phyloP scores from a whole-genome alignment of 2,797 vertebrate species.

The Gymnoscopelus braueri region DNA sequence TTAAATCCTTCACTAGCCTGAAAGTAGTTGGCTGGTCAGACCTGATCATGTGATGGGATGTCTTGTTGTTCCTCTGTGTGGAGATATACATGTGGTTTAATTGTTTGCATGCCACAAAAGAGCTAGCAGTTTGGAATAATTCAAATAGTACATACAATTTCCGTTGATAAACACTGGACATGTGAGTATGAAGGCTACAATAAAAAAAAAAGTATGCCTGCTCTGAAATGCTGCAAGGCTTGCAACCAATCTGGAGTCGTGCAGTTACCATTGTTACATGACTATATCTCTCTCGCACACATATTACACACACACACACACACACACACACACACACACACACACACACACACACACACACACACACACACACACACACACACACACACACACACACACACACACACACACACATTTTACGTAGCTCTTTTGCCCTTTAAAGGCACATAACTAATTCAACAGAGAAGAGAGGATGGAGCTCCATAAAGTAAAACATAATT shows the following conservation, averaged over 20 bases:
- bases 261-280: too few species aligned
- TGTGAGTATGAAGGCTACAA: conserved; percentile 10
- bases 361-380: neutral
- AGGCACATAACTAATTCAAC: neutral
- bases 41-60: conserved; percentile 74
- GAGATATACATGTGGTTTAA: conserved; percentile 63
- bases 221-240: neutral
- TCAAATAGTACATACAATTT: conserved; percentile 14
- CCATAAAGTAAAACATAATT: neutral
- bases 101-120: conserved; percentile 33
- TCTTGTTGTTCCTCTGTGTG: conserved; percentile 64
- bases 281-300: neutral
- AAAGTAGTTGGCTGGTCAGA: conserved; percentile 83
- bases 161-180: conserved; percentile 30
- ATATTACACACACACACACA: conserved; percentile 1
- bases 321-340: conserved; percentile 13
- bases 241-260: too few species aligned
- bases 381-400: neutral
- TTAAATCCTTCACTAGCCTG: conserved; percentile 74
- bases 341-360: neutral
- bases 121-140: conserved; percentile 19
- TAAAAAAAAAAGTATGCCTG: neutral
- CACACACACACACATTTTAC: neutral
- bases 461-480: too few species aligned
- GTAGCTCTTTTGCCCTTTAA: neutral